Percentiles rank a stretch among this genome's conserved stretches.
phyloP scores from a whole-genome alignment of 1,140 invertebrate genomes.

The Caerostris darwini region DNA sequence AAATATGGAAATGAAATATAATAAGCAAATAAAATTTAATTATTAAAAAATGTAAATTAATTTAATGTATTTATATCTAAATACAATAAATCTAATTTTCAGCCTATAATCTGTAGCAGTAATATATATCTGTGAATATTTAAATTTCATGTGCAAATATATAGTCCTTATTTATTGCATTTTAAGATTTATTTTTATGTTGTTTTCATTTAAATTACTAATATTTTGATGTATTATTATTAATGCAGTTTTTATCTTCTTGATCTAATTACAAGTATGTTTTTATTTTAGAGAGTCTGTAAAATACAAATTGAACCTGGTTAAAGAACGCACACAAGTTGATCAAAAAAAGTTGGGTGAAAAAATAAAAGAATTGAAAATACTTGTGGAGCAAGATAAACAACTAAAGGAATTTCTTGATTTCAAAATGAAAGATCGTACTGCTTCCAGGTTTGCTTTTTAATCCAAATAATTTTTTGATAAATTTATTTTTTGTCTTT shows the following conservation, averaged over 20 bases:
- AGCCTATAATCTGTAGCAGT: too few relatives aligned
- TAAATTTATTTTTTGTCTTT: neutral
- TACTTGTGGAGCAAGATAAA: conserved; percentile 66
- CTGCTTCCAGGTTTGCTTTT: conserved; percentile 38
- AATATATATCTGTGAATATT: too few relatives aligned
- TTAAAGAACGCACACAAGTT: conserved; percentile 65
- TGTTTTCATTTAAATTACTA: neutral
- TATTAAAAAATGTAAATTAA: too few relatives aligned
- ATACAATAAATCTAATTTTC: too few relatives aligned
- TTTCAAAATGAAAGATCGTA: conserved; percentile 59
- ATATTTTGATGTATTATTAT: too few relatives aligned
- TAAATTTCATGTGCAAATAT: too few relatives aligned
- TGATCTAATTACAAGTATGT: neutral
- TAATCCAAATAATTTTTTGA: neutral
- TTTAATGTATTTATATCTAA: too few relatives aligned
- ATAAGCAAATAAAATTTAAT: too few relatives aligned
- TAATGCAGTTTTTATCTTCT: too few relatives aligned
- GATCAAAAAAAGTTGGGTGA: conserved; percentile 64
- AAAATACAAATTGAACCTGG: conserved; percentile 66
- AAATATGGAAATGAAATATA: too few relatives aligned
- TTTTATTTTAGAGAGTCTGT: conserved; percentile 67
- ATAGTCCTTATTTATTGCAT: too few relatives aligned
- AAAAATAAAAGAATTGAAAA: conserved; percentile 69
- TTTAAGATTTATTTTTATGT: too few relatives aligned
- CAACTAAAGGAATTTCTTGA: conserved; percentile 66